Evolutionary conservation across 2,797 vertebrate genomes (phyloP).

Genomic region (Sphenodon punctatus): DNA sequence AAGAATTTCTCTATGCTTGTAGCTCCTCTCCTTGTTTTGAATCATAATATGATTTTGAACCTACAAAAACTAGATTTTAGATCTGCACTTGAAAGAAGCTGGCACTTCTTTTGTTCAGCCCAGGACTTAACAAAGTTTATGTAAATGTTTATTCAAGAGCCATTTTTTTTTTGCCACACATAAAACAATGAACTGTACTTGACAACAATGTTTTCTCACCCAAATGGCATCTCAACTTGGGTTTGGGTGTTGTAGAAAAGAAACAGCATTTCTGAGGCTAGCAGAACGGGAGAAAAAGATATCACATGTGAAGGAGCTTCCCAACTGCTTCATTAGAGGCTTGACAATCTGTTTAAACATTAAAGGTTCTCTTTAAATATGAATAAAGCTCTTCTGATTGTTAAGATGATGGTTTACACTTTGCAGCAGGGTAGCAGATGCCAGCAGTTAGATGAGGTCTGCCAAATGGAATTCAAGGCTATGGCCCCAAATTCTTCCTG

Average conservation of each 20-base stretch:
- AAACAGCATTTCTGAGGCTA: conserved; percentile 18
- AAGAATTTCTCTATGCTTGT: not conserved
- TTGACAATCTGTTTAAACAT: conserved; percentile 62
- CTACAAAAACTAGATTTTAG: not conserved
- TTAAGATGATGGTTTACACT: conserved; percentile 46
- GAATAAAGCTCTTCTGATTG: conserved; percentile 36
- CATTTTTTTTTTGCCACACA: not conserved
- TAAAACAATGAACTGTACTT: conserved; percentile 1
- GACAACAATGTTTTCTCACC: conserved; percentile 28
- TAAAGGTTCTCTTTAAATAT: conserved; percentile 63
- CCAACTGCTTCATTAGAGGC: conserved; percentile 50
- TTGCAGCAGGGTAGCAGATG: conserved; percentile 20
- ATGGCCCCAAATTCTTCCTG: not conserved
- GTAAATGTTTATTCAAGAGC: not conserved
- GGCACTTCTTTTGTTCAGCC: conserved; percentile 20
- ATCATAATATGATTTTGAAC: not conserved
- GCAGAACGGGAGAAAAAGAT: conserved; percentile 33
- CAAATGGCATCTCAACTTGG: not conserved
- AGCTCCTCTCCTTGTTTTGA: not conserved
- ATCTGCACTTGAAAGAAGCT: conserved; percentile 6
- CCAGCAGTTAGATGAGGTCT: conserved; percentile 3
- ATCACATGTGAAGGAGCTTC: conserved; percentile 38
- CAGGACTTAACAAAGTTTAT: conserved; percentile 13
- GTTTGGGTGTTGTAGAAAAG: conserved; percentile 23
- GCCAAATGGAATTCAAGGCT: not conserved